Percentiles rank a stretch among this genome's conserved stretches.
These are phyloP conservation scores for Rattus norvegicus DNA, from an alignment of 2,113 vertebrate species.

Conservation along the genomic window DNA sequence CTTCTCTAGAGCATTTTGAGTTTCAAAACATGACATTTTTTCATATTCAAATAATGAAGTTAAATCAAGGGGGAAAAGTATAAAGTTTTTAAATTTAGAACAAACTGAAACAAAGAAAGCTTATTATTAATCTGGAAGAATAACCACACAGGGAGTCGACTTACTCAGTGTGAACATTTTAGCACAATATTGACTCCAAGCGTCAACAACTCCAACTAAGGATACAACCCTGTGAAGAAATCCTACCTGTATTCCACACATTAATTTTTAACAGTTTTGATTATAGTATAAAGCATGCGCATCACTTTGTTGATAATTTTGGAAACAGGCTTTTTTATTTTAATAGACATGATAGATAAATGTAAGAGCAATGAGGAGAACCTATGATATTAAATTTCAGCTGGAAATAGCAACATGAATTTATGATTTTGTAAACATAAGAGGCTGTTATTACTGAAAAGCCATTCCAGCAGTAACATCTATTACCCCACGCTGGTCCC, in stretches of 20 bases:
- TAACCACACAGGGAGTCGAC: not conserved
- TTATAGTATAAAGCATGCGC: not conserved
- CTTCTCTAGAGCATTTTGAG: not conserved
- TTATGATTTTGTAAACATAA: not conserved
- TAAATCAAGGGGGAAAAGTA: not conserved
- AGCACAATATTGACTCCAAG: not conserved
- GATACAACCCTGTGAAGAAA: not conserved
- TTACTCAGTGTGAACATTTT: not conserved
- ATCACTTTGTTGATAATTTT: not conserved
- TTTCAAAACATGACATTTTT: not conserved
- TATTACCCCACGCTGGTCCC: not conserved
- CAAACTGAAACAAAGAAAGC: not conserved
- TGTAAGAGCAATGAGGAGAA: not conserved
- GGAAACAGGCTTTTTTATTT: slow-evolving; percentile 9
- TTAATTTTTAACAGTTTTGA: not conserved
- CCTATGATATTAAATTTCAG: not conserved
- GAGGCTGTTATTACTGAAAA: not conserved
- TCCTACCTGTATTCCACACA: not conserved
- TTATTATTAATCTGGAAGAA: not conserved
- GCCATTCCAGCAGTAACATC: not conserved
- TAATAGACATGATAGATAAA: not conserved
- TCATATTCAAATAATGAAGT: slow-evolving; percentile 14
- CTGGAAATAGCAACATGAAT: not conserved
- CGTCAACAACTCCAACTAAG: not conserved
- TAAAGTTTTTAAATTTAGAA: not conserved